phyloP scores from a whole-genome alignment of 1,140 invertebrate genomes.

The Heliconius eleuchia region DNA sequence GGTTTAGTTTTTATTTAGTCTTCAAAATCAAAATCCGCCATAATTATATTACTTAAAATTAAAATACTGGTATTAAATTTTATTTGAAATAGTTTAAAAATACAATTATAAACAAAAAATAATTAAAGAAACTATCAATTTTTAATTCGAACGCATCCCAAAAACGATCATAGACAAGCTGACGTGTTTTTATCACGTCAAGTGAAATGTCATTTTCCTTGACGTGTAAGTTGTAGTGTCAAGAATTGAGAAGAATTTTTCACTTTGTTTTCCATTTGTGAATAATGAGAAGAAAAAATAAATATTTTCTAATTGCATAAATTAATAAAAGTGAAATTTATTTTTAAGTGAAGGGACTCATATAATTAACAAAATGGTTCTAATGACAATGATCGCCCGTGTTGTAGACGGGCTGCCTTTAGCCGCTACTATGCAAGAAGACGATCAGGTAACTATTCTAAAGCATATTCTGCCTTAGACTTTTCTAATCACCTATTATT shows the following conservation, averaged over 20 bases:
- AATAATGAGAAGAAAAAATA: slow-evolving; percentile 73
- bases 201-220: slow-evolving; percentile 48
- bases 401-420: slow-evolving; percentile 96
- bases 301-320: slow-evolving; percentile 35
- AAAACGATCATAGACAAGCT: slow-evolving; percentile 47
- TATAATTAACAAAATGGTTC: slow-evolving; percentile 88
- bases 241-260: slow-evolving; percentile 34
- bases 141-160: not conserved
- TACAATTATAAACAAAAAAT: not conserved
- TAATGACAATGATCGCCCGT: slow-evolving; percentile 98
- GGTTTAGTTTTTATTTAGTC: too few species aligned
- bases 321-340: slow-evolving; percentile 33
- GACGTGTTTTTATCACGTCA: slow-evolving; percentile 66
- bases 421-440: slow-evolving; percentile 98
- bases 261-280: slow-evolving; percentile 55
- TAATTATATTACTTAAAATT: too few species aligned
- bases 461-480: slow-evolving; percentile 25
- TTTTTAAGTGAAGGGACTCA: slow-evolving; percentile 41
- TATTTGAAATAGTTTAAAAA: too few species aligned
- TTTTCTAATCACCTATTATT: slow-evolving; percentile 9
- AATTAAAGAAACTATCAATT: not conserved
- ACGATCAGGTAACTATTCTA: slow-evolving; percentile 92
- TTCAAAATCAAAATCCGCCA: too few species aligned
- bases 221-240: slow-evolving; percentile 69
- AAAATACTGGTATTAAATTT: too few species aligned